phyloP scores from a whole-genome alignment of 2,113 vertebrate genomes.

The Campylomormyrus numenius region DNA sequence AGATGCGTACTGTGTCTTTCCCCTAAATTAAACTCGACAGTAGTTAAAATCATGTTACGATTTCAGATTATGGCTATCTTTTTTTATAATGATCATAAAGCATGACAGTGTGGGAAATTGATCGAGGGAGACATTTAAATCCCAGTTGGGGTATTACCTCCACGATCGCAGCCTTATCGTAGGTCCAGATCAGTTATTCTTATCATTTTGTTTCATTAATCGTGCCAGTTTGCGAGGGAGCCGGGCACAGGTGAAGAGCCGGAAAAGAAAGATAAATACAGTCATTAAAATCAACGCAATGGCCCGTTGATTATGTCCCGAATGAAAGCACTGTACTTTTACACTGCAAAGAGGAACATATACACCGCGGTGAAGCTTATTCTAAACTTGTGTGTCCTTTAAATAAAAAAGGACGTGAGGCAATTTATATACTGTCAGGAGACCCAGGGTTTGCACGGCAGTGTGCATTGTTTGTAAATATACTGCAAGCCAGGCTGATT shows the following conservation, averaged over 20 bases:
- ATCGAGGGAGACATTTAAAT: not conserved
- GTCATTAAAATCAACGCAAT: not conserved
- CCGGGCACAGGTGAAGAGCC: not conserved
- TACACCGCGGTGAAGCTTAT: not conserved
- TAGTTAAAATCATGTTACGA: not conserved
- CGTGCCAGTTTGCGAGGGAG: not conserved
- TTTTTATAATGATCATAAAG: not conserved
- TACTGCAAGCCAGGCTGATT: not conserved
- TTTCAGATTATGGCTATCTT: not conserved
- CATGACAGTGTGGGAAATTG: not conserved
- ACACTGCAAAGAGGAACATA: not conserved
- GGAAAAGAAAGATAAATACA: not conserved
- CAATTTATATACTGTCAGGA: not conserved
- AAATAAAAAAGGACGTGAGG: constrained; percentile 2
- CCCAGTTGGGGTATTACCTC: not conserved
- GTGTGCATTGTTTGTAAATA: not conserved
- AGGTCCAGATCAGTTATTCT: not conserved
- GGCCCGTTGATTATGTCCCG: not conserved
- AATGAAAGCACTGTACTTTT: not conserved
- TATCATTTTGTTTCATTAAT: not conserved
- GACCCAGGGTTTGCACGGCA: not conserved
- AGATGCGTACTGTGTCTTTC: not conserved
- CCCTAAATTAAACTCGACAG: not conserved
- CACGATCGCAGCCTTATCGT: not conserved
- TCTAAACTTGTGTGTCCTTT: not conserved